Conservation (phyloP, 2,797 vertebrate genomes). For the Acipenser oxyrinchus region DNA sequence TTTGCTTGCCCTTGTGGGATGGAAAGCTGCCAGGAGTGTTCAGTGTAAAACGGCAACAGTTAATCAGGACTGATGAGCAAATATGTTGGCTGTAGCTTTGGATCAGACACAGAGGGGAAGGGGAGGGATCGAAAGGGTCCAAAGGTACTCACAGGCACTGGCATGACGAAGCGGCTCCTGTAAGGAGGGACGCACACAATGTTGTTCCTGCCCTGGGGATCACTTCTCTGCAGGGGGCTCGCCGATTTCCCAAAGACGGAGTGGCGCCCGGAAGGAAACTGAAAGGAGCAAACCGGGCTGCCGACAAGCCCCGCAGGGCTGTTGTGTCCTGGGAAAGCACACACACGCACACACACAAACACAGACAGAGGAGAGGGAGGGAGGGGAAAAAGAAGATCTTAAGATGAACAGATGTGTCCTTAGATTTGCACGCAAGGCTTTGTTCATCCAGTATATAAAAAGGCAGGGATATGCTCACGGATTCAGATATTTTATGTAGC, state of each 20-base stretch:
- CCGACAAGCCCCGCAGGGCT: background rate
- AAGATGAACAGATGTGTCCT: background rate
- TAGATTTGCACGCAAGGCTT: background rate
- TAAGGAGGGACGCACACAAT: background rate
- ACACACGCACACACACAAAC: too few species aligned
- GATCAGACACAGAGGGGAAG: background rate
- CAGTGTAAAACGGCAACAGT: too few species aligned
- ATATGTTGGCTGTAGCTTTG: too few species aligned
- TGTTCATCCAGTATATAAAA: background rate
- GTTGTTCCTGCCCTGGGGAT: background rate
- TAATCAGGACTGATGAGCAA: too few species aligned
- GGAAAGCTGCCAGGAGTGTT: too few species aligned
- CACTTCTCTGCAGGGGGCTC: background rate
- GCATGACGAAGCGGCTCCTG: background rate
- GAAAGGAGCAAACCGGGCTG: slow-evolving; percentile 7
- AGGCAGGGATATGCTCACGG: background rate
- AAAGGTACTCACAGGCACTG: background rate
- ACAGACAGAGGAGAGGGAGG: background rate
- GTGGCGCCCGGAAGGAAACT: slow-evolving; percentile 1
- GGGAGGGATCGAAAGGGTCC: background rate
- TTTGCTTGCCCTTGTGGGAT: too few species aligned
- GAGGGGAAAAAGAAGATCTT: background rate
- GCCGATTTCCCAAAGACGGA: slow-evolving; percentile 6
- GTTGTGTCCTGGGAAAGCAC: background rate
- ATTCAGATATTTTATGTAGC: background rate